Base-by-base conservation (phyloP, 2,888 invertebrate genomes). In the Leptinotarsa juncta region DNA sequence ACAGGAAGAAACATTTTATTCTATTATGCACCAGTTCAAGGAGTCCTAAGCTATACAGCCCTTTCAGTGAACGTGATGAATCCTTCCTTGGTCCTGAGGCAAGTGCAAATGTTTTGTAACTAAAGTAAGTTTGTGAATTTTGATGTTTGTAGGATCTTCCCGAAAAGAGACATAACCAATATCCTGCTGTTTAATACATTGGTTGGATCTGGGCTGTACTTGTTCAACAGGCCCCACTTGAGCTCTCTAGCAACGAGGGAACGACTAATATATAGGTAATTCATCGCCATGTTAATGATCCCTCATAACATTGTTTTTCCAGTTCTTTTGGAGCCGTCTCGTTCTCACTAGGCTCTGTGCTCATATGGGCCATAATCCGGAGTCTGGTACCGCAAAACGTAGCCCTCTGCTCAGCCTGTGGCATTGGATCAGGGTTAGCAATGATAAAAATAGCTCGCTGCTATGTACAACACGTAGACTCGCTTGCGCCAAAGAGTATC, bases 281-380 rank as follows among this genome's bases (percentile, higher is more conserved):
- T 20, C 12, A 16, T 60, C 16, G 42, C 10, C 10, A 42, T 42
- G 3, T 42, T 10, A 42, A 3, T 42, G 42, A 42, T 42, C 42
- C 10, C 42, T 42, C 42, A 42, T 42, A 42, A 42, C 42, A 14
- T 67, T 57, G 65, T 65, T 75, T 78, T 88, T 87, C 73, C 83
- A 91, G 91, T 87, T 87, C 88, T 60, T 89, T 94, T 75, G 95
- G 95, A 70, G 93, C 96, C 65, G 90, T 95, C 14, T 90, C 97
- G 26, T 95, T 97, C 90, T 96, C 96, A 79, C 92, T 97, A 85
- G 97, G 97, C 16, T 96, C 97, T 0, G 94, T 97, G 66, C 90
- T 97, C 73, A 89, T 94, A 78, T 97, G 97, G 95, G 97, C 97
- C 12, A 93, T 97, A 53, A 88, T 95, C 57, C 92, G 96, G 84